Conservation (phyloP, 92 coral and sea anemone genomes). For the Hydrozoanthus gracilis region DNA sequence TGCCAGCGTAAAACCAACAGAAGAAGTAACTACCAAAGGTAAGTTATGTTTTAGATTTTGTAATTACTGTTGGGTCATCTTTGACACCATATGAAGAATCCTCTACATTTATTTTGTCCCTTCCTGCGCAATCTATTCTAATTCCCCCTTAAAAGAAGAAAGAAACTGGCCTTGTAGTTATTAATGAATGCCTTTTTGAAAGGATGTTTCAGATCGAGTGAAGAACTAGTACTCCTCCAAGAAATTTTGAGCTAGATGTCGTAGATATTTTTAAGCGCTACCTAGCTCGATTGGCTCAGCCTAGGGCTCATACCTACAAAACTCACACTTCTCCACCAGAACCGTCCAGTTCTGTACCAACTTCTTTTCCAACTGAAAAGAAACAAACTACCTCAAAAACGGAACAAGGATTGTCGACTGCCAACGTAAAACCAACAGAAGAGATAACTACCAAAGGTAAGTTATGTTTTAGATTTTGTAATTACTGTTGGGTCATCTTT, state of each 20-base stretch:
- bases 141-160: no score
- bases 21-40: conserved; percentile 9
- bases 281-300: no score
- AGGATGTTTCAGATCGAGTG: no score
- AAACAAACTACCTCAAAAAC: background rate
- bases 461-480: background rate
- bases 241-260: no score
- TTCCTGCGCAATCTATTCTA: no score
- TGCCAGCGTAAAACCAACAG: conserved; percentile 1
- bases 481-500: background rate
- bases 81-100: background rate
- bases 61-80: background rate
- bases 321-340: conserved; percentile 4
- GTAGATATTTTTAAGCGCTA: no score
- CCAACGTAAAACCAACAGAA: conserved; percentile 11
- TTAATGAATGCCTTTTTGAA: no score
- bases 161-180: no score
- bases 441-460: conserved; percentile 10
- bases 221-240: no score
- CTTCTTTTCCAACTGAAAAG: background rate
- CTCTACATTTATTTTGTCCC: no score
- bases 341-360: conserved; percentile 9
- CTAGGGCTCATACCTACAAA: no score
- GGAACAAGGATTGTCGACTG: background rate
- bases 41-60: background rate